Evolutionary conservation across 1,140 invertebrate species (phyloP).

Genomic region (Drosophila athabasca): DNA sequence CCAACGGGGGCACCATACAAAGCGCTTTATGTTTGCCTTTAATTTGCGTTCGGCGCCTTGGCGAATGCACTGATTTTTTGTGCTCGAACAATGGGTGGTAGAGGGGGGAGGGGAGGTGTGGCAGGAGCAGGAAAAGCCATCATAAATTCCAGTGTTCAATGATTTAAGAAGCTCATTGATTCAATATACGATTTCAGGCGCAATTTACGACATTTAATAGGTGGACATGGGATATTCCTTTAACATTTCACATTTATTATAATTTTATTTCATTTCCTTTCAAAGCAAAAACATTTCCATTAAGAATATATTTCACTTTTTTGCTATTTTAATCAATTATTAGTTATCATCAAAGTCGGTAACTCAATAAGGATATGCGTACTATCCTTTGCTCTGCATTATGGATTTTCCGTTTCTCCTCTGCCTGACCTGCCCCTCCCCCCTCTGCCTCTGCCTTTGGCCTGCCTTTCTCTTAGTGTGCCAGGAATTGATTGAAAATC

Average conservation of each 20-base stretch:
- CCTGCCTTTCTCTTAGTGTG: constrained; percentile 3
- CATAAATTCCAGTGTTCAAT: constrained; percentile 23
- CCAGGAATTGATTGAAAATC: constrained; percentile 70
- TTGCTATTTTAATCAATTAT: too few species aligned
- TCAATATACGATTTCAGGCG: background rate
- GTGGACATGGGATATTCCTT: too few species aligned
- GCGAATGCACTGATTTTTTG: constrained; percentile 53
- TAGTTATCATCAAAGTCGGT: too few species aligned
- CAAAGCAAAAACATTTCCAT: background rate
- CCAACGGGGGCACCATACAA: constrained; percentile 32
- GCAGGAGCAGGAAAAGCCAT: constrained; percentile 7
- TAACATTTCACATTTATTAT: too few species aligned
- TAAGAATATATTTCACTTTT: background rate
- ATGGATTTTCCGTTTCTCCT: background rate
- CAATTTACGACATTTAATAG: too few species aligned
- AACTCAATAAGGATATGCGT: background rate
- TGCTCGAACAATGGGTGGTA: constrained; percentile 42
- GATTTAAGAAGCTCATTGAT: constrained; percentile 32
- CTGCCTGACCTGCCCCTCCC: background rate
- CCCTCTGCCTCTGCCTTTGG: too few species aligned
- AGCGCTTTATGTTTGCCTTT: constrained; percentile 65
- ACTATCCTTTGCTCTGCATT: background rate
- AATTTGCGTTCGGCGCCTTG: constrained; percentile 74
- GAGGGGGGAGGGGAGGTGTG: background rate
- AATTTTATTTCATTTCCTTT: too few species aligned